Evolutionary conservation across 2,113 vertebrate genomes (phyloP).

Genomic region (Scatophagus argus): DNA sequence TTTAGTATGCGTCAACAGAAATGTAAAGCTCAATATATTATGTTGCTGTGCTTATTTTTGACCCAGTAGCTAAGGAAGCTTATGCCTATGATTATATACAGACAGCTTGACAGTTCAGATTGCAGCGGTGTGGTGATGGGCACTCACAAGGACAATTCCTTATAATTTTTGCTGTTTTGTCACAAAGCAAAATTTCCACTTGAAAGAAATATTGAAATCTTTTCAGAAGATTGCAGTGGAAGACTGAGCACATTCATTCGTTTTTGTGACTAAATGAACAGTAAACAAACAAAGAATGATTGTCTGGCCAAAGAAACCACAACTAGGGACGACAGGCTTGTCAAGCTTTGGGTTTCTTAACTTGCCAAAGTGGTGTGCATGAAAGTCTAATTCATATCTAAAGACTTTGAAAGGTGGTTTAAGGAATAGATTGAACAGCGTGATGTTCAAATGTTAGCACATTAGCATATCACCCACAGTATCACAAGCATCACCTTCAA

Average conservation of each 20-base stretch:
- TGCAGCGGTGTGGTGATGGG: too few relatives aligned
- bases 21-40: not conserved
- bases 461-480: not conserved
- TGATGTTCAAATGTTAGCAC: not conserved
- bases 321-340: not conserved
- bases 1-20: slow-evolving; percentile 5
- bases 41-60: not conserved
- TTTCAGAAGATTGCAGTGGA: not conserved
- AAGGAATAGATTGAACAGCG: not conserved
- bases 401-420: not conserved
- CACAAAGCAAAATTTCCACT: not conserved
- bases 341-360: not conserved
- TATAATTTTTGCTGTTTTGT: not conserved
- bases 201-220: too few relatives aligned
- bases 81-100: too few relatives aligned
- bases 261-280: too few relatives aligned
- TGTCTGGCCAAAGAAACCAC: not conserved
- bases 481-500: not conserved
- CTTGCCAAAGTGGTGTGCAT: not conserved
- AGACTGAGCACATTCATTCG: too few relatives aligned
- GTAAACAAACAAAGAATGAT: not conserved
- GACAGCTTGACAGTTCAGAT: too few relatives aligned
- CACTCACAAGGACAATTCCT: not conserved
- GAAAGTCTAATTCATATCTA: not conserved
- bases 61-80: not conserved